Percentiles rank a stretch among this genome's conserved stretches.
Evolutionary conservation across 2,797 vertebrate genomes (phyloP).

Genomic region (Fringilla coelebs): DNA sequence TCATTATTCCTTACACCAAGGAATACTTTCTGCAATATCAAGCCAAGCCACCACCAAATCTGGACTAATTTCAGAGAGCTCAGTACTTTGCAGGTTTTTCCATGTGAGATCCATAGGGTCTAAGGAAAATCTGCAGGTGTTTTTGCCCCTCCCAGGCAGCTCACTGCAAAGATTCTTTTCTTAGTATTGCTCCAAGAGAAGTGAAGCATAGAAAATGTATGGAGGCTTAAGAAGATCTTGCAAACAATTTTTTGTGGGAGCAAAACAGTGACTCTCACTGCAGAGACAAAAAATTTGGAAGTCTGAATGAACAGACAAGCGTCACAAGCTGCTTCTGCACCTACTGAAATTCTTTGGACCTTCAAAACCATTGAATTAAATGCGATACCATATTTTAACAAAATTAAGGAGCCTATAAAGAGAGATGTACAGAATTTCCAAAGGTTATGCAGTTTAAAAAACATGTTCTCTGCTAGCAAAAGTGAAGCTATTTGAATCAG

Average conservation of each 20-base stretch:
- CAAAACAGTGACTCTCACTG: background rate
- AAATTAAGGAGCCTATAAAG: background rate
- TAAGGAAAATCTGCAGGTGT: background rate
- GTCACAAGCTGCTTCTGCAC: background rate
- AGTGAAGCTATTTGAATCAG: background rate
- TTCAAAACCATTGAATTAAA: background rate
- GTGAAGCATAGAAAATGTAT: background rate
- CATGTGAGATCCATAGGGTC: background rate
- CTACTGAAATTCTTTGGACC: background rate
- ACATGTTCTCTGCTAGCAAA: background rate
- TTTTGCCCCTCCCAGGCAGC: background rate
- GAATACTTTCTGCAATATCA: background rate
- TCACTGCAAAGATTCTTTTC: background rate
- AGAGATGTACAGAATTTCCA: background rate
- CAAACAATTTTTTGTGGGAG: background rate
- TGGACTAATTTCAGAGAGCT: background rate
- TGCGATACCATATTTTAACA: background rate
- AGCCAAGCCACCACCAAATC: background rate
- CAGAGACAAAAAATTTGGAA: background rate
- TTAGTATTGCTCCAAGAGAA: background rate
- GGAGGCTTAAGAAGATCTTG: background rate
- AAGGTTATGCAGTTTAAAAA: background rate
- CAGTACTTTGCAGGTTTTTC: background rate
- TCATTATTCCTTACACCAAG: background rate
- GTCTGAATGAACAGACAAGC: background rate